Conservation (phyloP, 1,140 invertebrate genomes). For the Ctenoplectra terminalis region DNA sequence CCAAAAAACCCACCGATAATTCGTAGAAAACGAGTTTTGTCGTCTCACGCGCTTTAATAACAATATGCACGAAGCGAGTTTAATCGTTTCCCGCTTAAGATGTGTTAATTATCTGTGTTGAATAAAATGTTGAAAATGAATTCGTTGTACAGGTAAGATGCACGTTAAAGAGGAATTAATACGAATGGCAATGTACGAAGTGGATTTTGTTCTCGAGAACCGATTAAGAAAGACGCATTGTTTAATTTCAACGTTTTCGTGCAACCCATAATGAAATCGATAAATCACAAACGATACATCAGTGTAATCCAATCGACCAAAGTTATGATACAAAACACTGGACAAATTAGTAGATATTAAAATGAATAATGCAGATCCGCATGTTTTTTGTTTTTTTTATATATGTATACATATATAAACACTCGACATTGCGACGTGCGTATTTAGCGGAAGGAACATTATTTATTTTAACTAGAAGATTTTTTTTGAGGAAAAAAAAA, state of each 20-base stretch:
- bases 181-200: not conserved
- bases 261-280: not conserved
- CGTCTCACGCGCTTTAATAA: no score
- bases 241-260: not conserved
- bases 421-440: no score
- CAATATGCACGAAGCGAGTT: no score
- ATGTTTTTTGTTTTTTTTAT: not conserved
- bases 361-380: not conserved
- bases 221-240: not conserved
- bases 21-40: no score
- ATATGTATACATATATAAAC: not conserved
- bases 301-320: slow-evolving; percentile 10
- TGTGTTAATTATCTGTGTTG: no score
- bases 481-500: not conserved
- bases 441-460: not conserved
- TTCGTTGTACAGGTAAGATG: not conserved
- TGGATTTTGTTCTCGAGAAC: not conserved
- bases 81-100: no score
- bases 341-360: slow-evolving; percentile 4
- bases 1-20: no score
- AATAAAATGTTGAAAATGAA: not conserved
- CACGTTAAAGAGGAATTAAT: not conserved
- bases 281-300: not conserved
- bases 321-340: not conserved
- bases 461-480: not conserved